These are phyloP conservation scores for Podarcis lilfordi DNA, from an alignment of 2,797 vertebrate species.

Conservation along the genomic window DNA sequence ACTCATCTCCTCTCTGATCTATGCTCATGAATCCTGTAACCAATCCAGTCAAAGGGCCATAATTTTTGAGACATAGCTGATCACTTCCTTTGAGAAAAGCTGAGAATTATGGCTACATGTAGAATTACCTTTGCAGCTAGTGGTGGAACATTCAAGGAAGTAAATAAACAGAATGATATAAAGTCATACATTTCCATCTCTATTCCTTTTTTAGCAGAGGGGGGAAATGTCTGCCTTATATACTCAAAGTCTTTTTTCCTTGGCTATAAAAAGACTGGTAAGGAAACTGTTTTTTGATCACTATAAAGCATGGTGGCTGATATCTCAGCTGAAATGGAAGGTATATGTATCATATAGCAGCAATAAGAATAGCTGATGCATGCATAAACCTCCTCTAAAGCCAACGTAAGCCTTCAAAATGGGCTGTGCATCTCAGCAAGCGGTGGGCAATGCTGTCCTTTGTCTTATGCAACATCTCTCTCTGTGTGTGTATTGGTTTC, in stretches of 20 bases:
- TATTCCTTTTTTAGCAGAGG: conserved; percentile 5
- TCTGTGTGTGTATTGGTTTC: conserved; percentile 42
- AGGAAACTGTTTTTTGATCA: conserved; percentile 56
- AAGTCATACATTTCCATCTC: conserved; percentile 25
- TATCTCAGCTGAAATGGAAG: conserved; percentile 42
- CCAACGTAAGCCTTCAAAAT: conserved; percentile 10
- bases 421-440: conserved; percentile 32
- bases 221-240: conserved; percentile 28
- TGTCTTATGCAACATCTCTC: not conserved
- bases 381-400: conserved; percentile 44
- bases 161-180: conserved; percentile 39
- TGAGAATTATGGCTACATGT: conserved; percentile 29
- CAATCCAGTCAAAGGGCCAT: conserved; percentile 2
- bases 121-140: conserved; percentile 33
- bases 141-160: conserved; percentile 26
- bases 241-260: conserved; percentile 34
- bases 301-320: conserved; percentile 43
- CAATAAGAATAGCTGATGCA: conserved; percentile 35
- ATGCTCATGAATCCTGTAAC: not conserved
- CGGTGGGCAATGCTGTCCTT: conserved; percentile 33
- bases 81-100: conserved; percentile 38
- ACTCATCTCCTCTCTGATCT: not conserved
- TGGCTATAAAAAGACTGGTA: conserved; percentile 48
- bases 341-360: conserved; percentile 41
- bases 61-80: conserved; percentile 23